phyloP scores from a whole-genome alignment of 1,140 invertebrate genomes.

The Orchesella cincta region DNA sequence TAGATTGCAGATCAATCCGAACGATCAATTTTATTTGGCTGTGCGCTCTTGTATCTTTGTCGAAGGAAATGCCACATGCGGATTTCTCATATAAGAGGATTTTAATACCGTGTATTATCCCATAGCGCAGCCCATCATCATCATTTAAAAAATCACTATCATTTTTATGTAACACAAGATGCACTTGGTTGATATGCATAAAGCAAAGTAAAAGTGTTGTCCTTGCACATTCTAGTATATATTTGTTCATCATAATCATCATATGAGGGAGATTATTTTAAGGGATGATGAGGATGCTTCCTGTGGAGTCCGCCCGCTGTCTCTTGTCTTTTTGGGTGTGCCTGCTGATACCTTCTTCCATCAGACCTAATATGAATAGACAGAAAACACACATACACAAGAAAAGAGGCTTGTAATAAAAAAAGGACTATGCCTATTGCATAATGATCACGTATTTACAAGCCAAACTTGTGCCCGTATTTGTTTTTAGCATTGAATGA shows the following conservation, averaged over 20 bases:
- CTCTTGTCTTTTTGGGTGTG: slow-evolving; percentile 27
- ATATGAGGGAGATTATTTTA: slow-evolving; percentile 6
- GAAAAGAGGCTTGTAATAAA: too few relatives aligned
- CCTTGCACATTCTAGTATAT: too few relatives aligned
- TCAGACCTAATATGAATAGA: slow-evolving; percentile 1
- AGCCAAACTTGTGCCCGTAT: slow-evolving; percentile 16
- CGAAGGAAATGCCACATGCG: slow-evolving; percentile 18
- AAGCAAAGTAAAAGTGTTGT: background rate
- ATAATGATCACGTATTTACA: too few relatives aligned
- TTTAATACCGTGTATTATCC: too few relatives aligned
- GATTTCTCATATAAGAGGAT: too few relatives aligned
- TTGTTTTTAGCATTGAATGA: background rate
- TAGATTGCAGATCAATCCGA: too few relatives aligned
- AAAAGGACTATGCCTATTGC: background rate
- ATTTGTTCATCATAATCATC: background rate
- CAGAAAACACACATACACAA: background rate
- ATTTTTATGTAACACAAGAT: too few relatives aligned
- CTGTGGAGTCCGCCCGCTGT: slow-evolving; percentile 27
- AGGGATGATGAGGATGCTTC: slow-evolving; percentile 12
- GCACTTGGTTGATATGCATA: background rate
- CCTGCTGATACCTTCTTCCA: too few relatives aligned
- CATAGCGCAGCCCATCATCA: too few relatives aligned
- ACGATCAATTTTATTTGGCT: too few relatives aligned
- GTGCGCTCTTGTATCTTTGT: too few relatives aligned
- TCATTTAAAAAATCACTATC: too few relatives aligned